A percentile compares a stretch with the other conserved stretches of the same genome.
Conservation (phyloP, 2,888 invertebrate species). For the Saturnia japonica region DNA sequence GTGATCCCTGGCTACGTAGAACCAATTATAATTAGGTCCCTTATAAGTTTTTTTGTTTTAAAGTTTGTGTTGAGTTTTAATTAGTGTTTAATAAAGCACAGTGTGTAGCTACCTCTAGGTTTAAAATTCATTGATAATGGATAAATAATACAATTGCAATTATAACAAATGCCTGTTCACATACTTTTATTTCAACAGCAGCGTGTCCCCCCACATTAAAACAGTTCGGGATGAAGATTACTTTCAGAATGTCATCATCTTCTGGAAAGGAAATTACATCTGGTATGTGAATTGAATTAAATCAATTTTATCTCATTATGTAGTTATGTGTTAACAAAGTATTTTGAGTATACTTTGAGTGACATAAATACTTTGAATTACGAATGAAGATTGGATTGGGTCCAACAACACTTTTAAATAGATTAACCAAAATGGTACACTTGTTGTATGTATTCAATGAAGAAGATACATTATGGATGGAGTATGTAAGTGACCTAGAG, state of each 20-base stretch:
- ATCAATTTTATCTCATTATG: too few species aligned
- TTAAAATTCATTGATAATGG: too few species aligned
- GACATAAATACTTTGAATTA: neutral
- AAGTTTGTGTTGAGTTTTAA: too few species aligned
- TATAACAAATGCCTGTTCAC: conserved; percentile 1
- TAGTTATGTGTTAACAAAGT: neutral
- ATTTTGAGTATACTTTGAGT: neutral
- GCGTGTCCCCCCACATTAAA: conserved; percentile 44
- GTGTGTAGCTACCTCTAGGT: too few species aligned
- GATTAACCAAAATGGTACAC: too few species aligned
- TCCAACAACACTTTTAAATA: neutral
- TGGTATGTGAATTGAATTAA: neutral
- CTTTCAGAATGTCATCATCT: conserved; percentile 42
- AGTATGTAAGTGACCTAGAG: conserved; percentile 40
- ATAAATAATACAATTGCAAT: neutral
- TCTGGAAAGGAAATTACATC: conserved; percentile 42
- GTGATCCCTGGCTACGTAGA: too few species aligned
- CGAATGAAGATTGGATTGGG: neutral
- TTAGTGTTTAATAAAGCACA: too few species aligned
- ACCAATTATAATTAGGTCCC: too few species aligned
- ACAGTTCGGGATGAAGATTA: conserved; percentile 52
- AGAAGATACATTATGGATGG: conserved; percentile 14
- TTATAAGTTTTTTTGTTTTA: too few species aligned
- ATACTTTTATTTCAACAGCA: conserved; percentile 43
- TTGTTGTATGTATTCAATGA: neutral